phyloP scores from a whole-genome alignment of 2,113 vertebrate species.

The Balaeniceps rex region DNA sequence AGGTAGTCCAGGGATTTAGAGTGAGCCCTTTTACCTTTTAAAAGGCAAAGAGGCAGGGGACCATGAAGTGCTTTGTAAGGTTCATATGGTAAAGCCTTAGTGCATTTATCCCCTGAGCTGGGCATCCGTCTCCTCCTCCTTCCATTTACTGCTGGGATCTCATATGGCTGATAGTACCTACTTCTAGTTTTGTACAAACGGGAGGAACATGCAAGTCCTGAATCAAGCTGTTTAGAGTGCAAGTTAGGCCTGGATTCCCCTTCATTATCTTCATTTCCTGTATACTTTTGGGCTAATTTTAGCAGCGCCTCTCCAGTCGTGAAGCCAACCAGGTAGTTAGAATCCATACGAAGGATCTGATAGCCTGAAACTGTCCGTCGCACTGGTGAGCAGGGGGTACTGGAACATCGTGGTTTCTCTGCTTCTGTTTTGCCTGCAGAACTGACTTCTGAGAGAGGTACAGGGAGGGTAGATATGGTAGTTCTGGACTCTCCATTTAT shows the following conservation, averaged over 20 bases:
- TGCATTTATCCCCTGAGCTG: constrained; percentile 86
- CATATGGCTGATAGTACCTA: constrained; percentile 90
- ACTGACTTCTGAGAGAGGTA: constrained; percentile 74
- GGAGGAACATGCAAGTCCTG: constrained; percentile 80
- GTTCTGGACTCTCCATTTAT: constrained; percentile 83
- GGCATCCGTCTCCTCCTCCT: constrained; percentile 86
- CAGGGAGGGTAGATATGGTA: constrained; percentile 74
- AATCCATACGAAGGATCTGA: constrained; percentile 93
- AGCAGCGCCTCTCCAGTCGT: constrained; percentile 90
- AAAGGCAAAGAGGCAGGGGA: constrained; percentile 86
- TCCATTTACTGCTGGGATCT: constrained; percentile 85
- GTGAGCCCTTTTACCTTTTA: constrained; percentile 82
- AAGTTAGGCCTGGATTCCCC: constrained; percentile 71
- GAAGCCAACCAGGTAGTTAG: constrained; percentile 91
- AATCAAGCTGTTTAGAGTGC: constrained; percentile 78
- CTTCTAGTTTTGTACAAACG: constrained; percentile 84
- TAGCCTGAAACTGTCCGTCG: constrained; percentile 87
- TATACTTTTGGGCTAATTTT: constrained; percentile 86
- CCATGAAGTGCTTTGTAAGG: constrained; percentile 80
- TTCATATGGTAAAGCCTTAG: constrained; percentile 77
- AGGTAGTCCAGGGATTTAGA: constrained; percentile 79
- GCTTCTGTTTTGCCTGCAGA: constrained; percentile 76
- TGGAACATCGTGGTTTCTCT: constrained; percentile 87
- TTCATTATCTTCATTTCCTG: constrained; percentile 74
- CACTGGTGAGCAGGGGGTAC: constrained; percentile 89